Percentiles rank a stretch among this genome's conserved stretches.
Evolutionary conservation across 2,888 invertebrate genomes (phyloP).

Genomic region (Meteorus cinctellus): DNA sequence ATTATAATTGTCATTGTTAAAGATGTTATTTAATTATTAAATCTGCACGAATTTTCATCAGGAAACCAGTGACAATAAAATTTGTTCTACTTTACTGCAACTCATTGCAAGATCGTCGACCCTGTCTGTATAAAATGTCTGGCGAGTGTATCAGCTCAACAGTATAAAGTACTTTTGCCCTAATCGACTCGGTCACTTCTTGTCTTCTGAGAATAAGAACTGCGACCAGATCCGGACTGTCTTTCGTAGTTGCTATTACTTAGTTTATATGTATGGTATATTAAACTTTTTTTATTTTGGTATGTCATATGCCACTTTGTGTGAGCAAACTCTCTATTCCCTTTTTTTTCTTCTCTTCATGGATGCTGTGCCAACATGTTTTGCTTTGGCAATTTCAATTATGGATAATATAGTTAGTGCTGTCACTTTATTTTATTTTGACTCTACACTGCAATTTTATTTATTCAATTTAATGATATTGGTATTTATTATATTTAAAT

Average conservation of each 20-base stretch:
- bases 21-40: neutral
- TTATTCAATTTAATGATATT: neutral
- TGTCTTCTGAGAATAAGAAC: constrained; percentile 41
- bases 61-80: constrained; percentile 14
- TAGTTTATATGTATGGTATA: neutral
- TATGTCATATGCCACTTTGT: constrained; percentile 4
- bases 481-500: too few relatives aligned
- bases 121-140: constrained; percentile 26
- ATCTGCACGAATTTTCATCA: neutral
- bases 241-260: constrained; percentile 21
- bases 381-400: neutral
- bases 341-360: neutral
- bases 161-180: constrained; percentile 18
- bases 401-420: neutral
- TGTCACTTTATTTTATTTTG: neutral
- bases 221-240: constrained; percentile 34
- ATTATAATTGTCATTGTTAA: neutral
- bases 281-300: neutral
- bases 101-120: constrained; percentile 46
- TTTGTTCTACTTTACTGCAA: constrained; percentile 42
- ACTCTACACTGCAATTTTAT: neutral
- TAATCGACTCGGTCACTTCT: constrained; percentile 39
- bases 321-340: neutral
- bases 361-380: neutral
- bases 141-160: constrained; percentile 35